Conservation (phyloP, 2,113 vertebrate genomes). For the Progne subis region DNA sequence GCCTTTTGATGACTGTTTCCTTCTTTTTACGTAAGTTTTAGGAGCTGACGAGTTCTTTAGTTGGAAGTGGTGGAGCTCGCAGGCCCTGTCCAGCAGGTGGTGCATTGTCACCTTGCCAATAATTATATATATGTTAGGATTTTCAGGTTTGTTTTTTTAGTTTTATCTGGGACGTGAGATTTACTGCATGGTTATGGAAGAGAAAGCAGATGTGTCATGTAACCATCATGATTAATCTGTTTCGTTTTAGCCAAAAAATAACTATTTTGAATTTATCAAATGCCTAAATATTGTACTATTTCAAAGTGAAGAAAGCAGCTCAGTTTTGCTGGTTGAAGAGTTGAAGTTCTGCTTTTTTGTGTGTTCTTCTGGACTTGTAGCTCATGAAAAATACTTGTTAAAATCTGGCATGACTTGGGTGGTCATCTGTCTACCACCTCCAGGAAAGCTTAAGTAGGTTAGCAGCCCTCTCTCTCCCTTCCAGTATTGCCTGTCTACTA, state of each 20-base stretch:
- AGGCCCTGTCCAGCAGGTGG: constrained; percentile 32
- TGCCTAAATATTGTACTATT: not conserved
- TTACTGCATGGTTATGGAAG: not conserved
- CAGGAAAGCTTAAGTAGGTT: not conserved
- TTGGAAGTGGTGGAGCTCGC: not conserved
- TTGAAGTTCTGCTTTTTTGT: not conserved
- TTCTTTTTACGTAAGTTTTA: constrained; percentile 46
- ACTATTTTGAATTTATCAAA: not conserved
- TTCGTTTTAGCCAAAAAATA: not conserved
- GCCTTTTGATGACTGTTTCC: constrained; percentile 37
- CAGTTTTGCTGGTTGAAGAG: not conserved
- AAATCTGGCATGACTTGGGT: not conserved
- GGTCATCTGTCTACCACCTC: not conserved
- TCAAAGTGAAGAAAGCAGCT: not conserved
- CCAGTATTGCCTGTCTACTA: not conserved
- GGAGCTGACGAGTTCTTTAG: not conserved
- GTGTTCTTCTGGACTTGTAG: not conserved
- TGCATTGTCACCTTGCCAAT: not conserved
- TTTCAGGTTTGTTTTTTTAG: not conserved
- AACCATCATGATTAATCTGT: not conserved
- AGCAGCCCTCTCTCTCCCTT: not conserved
- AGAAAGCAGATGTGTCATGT: not conserved
- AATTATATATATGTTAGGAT: not conserved
- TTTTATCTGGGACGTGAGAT: not conserved
- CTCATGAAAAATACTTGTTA: not conserved